Evolutionary conservation across 2,797 vertebrate genomes (phyloP).

Genomic region (Mormyrus hasselquistii): DNA sequence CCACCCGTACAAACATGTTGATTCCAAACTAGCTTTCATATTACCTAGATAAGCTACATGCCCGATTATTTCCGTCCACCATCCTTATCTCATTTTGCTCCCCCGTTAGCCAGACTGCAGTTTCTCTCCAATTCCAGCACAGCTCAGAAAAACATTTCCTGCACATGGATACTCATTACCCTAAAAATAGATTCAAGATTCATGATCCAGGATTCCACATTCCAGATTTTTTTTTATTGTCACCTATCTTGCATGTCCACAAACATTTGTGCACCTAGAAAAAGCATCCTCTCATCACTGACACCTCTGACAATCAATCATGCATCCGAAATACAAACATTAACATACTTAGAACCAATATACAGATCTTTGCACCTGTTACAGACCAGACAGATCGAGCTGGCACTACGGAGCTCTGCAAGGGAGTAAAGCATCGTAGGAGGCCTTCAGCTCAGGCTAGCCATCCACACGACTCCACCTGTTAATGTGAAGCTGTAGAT

Average conservation of each 20-base stretch:
- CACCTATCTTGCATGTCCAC: neutral
- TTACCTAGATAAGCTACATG: slow-evolving; percentile 30
- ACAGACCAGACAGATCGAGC: neutral
- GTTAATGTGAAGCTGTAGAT: neutral
- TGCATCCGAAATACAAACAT: neutral
- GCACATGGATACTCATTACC: too few species aligned
- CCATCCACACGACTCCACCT: slow-evolving; percentile 16
- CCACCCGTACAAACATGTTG: neutral
- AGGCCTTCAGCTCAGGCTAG: neutral
- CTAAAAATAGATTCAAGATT: neutral
- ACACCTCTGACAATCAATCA: neutral
- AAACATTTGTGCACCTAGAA: neutral
- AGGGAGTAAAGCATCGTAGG: neutral
- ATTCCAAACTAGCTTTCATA: slow-evolving; percentile 34
- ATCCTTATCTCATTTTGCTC: slow-evolving; percentile 39
- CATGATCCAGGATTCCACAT: neutral
- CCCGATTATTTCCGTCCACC: slow-evolving; percentile 47
- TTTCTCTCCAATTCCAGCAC: neutral
- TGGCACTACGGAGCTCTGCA: neutral
- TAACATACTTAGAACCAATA: neutral
- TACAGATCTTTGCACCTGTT: neutral
- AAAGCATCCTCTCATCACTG: neutral
- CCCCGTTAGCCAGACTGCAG: neutral
- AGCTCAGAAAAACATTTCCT: neutral
- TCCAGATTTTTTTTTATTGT: neutral